These are phyloP conservation scores for Lophochroa leadbeateri DNA, from an alignment of 2,113 vertebrate species.

Conservation along the genomic window DNA sequence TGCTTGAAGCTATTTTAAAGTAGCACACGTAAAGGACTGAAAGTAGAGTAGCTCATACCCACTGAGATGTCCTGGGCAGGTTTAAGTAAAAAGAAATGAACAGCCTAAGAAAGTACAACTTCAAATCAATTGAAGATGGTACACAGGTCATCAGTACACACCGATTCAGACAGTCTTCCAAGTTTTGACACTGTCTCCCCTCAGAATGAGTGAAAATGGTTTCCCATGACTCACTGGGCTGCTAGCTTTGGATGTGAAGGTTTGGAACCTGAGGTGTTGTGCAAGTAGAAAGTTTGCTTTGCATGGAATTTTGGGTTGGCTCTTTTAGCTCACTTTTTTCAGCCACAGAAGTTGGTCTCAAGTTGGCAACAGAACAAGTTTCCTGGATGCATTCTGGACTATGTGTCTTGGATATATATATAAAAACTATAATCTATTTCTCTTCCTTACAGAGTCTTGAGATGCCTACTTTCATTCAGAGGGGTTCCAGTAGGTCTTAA, in stretches of 20 bases:
- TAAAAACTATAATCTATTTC: neutral
- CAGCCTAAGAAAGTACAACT: neutral
- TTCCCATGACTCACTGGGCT: neutral
- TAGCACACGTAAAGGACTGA: neutral
- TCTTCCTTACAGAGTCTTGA: neutral
- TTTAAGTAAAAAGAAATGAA: neutral
- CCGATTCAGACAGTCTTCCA: neutral
- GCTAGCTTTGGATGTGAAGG: neutral
- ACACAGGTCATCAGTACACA: neutral
- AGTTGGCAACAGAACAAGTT: neutral
- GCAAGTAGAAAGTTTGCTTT: neutral
- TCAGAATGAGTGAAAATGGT: neutral
- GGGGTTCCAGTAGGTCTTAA: neutral
- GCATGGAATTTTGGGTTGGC: neutral
- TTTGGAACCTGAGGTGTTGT: neutral
- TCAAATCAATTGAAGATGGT: neutral
- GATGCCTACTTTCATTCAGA: neutral
- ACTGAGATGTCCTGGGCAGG: neutral
- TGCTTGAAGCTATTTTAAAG: neutral
- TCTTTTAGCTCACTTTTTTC: neutral
- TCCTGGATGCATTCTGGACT: neutral
- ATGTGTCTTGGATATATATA: neutral
- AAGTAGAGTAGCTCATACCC: neutral
- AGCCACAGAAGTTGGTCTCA: neutral
- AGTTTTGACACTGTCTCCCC: neutral